Evolutionary conservation across 2,888 invertebrate genomes (phyloP), one percentile per base, ranked within the genome.

Genomic region (Malthinus flaveolus): DNA sequence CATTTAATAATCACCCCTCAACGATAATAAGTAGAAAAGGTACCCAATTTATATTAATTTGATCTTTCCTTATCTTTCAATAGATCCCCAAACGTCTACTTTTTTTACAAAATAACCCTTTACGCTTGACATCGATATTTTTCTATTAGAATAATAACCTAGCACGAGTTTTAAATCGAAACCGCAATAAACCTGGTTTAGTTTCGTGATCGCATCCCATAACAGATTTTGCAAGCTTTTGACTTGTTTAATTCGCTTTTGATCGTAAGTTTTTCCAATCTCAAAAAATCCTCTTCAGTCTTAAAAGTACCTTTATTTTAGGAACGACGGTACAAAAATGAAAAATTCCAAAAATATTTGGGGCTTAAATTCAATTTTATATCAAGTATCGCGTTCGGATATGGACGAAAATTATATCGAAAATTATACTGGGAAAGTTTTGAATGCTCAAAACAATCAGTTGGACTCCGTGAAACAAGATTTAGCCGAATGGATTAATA

Each of bases 401-500:
- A 23, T 59, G 1, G 71, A 71, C 34, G 77, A 77, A 54, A 73
- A 74, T 32, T 72, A 73, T 13, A 78, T 75, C 13, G 78, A 78
- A 57, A 75, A 78, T 71, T 89, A 87, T 75, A 83, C 89, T 70
- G 89, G 89, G 75, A 84, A 88, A 74, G 86, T 90, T 67, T 83
- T 87, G 72, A 86, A 87, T 72, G 87, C 88, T 61, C 91, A 93
- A 79, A 88, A 88, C 76, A 82, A 89, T 49, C 90, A 91, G 76
- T 81, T 93, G 70, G 86, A 89, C 71, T 93, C 93, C 0, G 80
- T 93, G 63, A 91, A 91, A 77, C 93, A 93, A 75, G 93, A 94
- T 78, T 80, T 93, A 54, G 91, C 93, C 6, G 92, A 93, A 68
- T 94, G 93, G 93, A 87, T 94, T 63, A 91, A 91, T 75, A 91